Conservation (phyloP, 1,140 invertebrate genomes). For the Meloidogyne chitwoodi region DNA sequence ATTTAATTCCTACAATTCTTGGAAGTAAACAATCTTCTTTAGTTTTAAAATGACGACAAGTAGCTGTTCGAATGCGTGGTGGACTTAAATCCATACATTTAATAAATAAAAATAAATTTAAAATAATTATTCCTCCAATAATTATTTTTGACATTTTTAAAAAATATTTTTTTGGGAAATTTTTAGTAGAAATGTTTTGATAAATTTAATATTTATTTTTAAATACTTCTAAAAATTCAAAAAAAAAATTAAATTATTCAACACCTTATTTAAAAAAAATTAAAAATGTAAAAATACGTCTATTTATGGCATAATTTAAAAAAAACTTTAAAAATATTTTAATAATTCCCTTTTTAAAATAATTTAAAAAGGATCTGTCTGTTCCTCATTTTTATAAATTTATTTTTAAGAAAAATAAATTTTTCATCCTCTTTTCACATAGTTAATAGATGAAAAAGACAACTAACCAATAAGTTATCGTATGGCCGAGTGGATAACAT, state of each 20-base stretch:
- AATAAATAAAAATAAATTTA: not conserved
- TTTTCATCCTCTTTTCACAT: not conserved
- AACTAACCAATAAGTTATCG: not conserved
- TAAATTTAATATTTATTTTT: no score
- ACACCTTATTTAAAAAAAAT: no score
- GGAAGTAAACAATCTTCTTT: not conserved
- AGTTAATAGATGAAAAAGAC: not conserved
- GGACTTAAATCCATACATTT: not conserved
- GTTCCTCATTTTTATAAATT: not conserved
- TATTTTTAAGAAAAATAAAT: no score
- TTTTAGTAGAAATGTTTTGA: no score
- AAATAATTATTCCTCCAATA: not conserved
- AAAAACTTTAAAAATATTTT: not conserved
- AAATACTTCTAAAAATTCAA: no score
- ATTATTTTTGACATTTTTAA: not conserved
- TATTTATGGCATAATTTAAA: not conserved
- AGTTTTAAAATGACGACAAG: not conserved
- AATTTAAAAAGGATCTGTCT: not conserved
- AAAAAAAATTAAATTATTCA: no score
- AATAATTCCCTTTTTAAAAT: not conserved
- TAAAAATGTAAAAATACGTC: not conserved
- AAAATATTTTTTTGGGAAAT: not conserved
- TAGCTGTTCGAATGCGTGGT: not conserved
- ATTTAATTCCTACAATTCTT: not conserved
- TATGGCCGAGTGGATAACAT: not conserved